A percentile compares a stretch with the other conserved stretches of the same genome.
Conservation (phyloP, 2,113 vertebrate genomes). For the Drymodes brunneopygia region DNA sequence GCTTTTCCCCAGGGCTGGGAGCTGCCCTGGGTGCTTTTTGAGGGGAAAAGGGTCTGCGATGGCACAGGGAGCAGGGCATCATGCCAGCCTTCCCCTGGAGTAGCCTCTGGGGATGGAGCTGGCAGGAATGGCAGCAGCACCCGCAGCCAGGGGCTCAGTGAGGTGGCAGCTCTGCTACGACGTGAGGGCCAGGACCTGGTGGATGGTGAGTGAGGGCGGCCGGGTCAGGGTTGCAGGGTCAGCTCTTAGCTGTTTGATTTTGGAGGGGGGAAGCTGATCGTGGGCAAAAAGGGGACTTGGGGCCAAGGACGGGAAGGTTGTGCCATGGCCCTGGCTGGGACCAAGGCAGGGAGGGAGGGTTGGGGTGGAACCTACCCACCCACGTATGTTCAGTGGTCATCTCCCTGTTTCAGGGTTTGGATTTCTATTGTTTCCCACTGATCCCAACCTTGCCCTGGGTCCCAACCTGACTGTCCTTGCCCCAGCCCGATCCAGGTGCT, state of each 20-base stretch:
- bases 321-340: fast-evolving
- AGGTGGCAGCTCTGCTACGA: constrained; percentile 92
- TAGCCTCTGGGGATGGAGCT: constrained; percentile 36
- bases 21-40: background rate
- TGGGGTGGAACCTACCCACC: fast-evolving
- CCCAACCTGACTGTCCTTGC: background rate
- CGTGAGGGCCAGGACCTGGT: constrained; percentile 86
- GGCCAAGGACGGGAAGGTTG: fast-evolving
- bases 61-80: background rate
- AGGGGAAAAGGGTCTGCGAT: background rate
- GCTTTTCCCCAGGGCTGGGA: background rate
- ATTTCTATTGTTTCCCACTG: background rate
- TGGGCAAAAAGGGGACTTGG: background rate
- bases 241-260: background rate
- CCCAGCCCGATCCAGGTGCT: background rate
- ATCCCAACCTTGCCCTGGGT: background rate
- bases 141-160: constrained; percentile 53
- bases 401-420: background rate
- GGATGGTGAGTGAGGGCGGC: constrained; percentile 85
- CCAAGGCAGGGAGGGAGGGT: background rate
- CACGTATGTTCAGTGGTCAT: fast-evolving
- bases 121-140: background rate
- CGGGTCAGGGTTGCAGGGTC: fast-evolving
- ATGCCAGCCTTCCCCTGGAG: background rate
- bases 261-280: fast-evolving